Evolutionary conservation across 2,113 vertebrate genomes (phyloP).

Genomic region (Macrotis lagotis): DNA sequence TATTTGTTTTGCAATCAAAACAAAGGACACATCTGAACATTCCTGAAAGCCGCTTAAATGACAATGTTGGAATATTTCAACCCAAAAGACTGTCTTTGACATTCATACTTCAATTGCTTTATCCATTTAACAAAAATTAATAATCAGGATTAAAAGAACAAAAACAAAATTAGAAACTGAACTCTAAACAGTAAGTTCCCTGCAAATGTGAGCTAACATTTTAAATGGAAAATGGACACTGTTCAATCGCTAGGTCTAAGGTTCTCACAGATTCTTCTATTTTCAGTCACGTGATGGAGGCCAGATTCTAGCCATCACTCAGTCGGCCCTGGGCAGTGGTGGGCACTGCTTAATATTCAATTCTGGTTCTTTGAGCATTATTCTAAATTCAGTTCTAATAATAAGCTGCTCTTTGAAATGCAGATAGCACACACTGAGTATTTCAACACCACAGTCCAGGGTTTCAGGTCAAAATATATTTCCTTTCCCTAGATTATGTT

Average conservation of each 20-base stretch:
- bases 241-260: neutral
- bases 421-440: conserved; percentile 5
- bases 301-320: neutral
- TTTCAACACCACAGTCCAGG: conserved; percentile 33
- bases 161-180: conserved; percentile 17
- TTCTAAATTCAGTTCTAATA: neutral
- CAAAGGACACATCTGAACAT: conserved; percentile 38
- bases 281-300: neutral
- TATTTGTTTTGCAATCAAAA: conserved; percentile 32
- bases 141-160: neutral
- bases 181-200: conserved; percentile 24
- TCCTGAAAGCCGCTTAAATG: conserved; percentile 9
- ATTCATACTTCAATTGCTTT: neutral
- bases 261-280: neutral
- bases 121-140: neutral
- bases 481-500: conserved; percentile 17
- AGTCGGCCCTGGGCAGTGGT: neutral
- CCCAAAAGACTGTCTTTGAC: conserved; percentile 16
- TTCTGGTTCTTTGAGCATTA: neutral
- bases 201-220: conserved; percentile 18
- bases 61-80: conserved; percentile 44
- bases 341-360: fast-evolving
- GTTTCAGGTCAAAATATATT: conserved; percentile 52
- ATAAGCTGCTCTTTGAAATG: conserved; percentile 36
- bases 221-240: neutral